Conservation (phyloP, 2,113 vertebrate species). For the Indicator indicator region DNA sequence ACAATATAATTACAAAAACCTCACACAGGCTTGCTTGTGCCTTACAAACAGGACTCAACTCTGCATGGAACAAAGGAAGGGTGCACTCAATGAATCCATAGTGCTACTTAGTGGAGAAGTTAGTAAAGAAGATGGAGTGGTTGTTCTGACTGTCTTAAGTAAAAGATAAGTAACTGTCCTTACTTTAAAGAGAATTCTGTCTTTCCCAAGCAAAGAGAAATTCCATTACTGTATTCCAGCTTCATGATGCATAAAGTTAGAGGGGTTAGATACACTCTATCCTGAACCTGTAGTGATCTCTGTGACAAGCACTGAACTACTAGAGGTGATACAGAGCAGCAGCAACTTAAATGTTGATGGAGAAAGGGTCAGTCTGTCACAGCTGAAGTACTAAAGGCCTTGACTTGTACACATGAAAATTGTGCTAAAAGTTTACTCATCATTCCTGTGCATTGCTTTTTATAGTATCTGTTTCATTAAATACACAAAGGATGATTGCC, state of each 20-base stretch:
- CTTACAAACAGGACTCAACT: neutral
- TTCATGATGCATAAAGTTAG: neutral
- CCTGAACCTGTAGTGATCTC: neutral
- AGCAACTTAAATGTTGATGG: neutral
- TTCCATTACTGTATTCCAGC: neutral
- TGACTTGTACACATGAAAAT: neutral
- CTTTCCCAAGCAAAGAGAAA: neutral
- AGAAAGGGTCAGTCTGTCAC: neutral
- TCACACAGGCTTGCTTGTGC: neutral
- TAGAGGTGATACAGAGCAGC: neutral
- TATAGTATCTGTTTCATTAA: neutral
- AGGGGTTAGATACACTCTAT: neutral
- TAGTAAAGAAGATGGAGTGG: neutral
- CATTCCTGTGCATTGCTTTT: fast-evolving
- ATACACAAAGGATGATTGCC: neutral
- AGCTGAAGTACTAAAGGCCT: neutral
- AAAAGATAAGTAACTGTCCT: neutral
- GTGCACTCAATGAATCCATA: neutral
- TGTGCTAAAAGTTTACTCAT: neutral
- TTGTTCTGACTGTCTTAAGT: neutral
- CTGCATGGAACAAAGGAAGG: neutral
- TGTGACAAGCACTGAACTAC: neutral
- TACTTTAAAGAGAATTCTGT: neutral
- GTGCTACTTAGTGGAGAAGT: neutral
- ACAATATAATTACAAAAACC: neutral